Percentiles rank a stretch among this genome's conserved stretches.
phyloP scores from a whole-genome alignment of 2,888 invertebrate species.

The Synanthedon myopaeformis region DNA sequence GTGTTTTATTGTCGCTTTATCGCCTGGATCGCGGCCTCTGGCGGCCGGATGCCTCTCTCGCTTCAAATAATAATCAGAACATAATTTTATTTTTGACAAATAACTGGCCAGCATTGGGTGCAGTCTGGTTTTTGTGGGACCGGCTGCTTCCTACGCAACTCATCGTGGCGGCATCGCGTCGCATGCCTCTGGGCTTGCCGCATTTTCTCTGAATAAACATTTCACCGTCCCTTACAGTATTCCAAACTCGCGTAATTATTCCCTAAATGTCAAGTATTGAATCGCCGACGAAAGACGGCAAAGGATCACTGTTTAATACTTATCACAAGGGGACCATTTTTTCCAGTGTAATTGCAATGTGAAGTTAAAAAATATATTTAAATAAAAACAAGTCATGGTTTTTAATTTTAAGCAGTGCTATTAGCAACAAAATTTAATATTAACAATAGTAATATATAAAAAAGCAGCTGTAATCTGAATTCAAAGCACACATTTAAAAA shows the following conservation, averaged over 20 bases:
- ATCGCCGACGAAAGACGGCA: neutral
- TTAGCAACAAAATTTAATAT: no score
- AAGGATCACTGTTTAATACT: neutral
- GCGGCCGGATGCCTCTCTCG: constrained; percentile 26
- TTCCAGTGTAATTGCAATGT: no score
- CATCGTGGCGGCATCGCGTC: constrained; percentile 10
- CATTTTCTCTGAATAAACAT: constrained; percentile 36
- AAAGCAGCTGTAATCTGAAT: no score
- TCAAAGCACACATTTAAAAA: no score
- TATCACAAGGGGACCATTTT: neutral
- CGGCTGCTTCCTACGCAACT: constrained; percentile 13
- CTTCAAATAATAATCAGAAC: constrained; percentile 63
- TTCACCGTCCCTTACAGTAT: constrained; percentile 24
- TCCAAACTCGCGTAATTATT: constrained; percentile 34
- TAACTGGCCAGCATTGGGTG: constrained; percentile 45
- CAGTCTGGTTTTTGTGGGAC: constrained; percentile 35
- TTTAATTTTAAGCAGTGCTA: no score
- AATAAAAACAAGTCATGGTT: no score
- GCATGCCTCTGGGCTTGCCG: constrained; percentile 24
- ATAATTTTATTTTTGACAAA: constrained; percentile 68
- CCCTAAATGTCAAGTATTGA: constrained; percentile 4
- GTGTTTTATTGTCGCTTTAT: constrained; percentile 66
- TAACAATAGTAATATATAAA: no score
- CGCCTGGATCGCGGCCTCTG: constrained; percentile 43
- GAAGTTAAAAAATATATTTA: no score